Conservation (phyloP, 1,140 invertebrate species). For the Bombyx mandarina region DNA sequence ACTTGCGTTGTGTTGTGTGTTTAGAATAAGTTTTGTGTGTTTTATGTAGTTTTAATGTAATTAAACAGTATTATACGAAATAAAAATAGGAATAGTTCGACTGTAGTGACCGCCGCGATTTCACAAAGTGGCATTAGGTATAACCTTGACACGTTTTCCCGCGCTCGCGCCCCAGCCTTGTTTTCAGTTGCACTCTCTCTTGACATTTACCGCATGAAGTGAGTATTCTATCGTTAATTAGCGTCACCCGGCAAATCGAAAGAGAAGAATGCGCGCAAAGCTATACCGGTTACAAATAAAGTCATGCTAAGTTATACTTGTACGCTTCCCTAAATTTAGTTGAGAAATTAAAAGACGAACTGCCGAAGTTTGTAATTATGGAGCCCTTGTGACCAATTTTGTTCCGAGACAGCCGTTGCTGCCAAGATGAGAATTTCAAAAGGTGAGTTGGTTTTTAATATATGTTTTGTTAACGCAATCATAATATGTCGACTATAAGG, state of each 20-base stretch:
- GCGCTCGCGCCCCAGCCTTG: conserved; percentile 56
- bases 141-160: conserved; percentile 68
- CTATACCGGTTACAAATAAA: not conserved
- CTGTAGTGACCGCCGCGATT: conserved; percentile 49
- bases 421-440: conserved; percentile 44
- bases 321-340: too few relatives aligned
- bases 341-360: conserved; percentile 8
- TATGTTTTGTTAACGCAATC: too few relatives aligned
- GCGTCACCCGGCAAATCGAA: conserved; percentile 1
- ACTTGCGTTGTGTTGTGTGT: conserved; percentile 25
- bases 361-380: conserved; percentile 22
- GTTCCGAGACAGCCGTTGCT: conserved; percentile 16
- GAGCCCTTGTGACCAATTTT: conserved; percentile 32
- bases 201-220: conserved; percentile 47
- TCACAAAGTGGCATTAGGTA: conserved; percentile 37
- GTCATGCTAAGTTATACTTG: not conserved
- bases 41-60: too few relatives aligned
- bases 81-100: conserved; percentile 16
- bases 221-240: conserved; percentile 29
- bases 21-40: conserved; percentile 23
- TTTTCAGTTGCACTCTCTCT: conserved; percentile 60
- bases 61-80: too few relatives aligned
- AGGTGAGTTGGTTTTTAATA: conserved; percentile 29
- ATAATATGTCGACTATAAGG: too few relatives aligned
- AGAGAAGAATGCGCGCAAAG: conserved; percentile 1